These are phyloP conservation scores for Sternotherus odoratus DNA, from an alignment of 2,797 vertebrate species.

Conservation along the genomic window DNA sequence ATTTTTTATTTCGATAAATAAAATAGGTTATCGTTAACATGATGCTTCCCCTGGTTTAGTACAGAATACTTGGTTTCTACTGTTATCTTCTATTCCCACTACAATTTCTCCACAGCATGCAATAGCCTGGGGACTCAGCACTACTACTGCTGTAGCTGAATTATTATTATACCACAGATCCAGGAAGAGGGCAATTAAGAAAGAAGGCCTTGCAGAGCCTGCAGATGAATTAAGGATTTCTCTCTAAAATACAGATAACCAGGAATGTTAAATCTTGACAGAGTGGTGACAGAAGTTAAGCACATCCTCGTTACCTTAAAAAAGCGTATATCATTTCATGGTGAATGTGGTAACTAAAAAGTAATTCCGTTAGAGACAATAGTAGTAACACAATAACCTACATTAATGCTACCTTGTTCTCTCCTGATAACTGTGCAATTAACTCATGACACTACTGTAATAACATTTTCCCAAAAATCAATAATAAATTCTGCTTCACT, in stretches of 20 bases:
- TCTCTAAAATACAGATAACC: background rate
- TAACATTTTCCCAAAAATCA: slow-evolving; percentile 11
- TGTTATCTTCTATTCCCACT: slow-evolving; percentile 20
- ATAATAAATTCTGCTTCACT: slow-evolving; percentile 17
- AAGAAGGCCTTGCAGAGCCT: background rate
- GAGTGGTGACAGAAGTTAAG: background rate
- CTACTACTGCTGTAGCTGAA: background rate
- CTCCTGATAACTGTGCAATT: background rate
- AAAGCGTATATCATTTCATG: background rate
- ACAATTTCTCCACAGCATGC: background rate
- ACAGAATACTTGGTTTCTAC: slow-evolving; percentile 1
- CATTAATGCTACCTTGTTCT: background rate
- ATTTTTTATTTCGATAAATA: slow-evolving; percentile 11
- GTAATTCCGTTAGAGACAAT: background rate
- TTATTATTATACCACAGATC: background rate
- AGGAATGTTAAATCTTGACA: background rate
- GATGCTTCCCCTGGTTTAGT: background rate
- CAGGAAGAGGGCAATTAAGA: background rate
- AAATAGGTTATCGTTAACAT: background rate
- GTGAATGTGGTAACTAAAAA: background rate
- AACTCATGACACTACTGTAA: slow-evolving; percentile 1
- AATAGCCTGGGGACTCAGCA: background rate
- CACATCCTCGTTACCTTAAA: background rate
- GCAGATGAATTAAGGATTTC: background rate
- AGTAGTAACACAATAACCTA: background rate